Conservation (phyloP, 2,888 invertebrate genomes). For the Scaptomyza tumidula region DNA sequence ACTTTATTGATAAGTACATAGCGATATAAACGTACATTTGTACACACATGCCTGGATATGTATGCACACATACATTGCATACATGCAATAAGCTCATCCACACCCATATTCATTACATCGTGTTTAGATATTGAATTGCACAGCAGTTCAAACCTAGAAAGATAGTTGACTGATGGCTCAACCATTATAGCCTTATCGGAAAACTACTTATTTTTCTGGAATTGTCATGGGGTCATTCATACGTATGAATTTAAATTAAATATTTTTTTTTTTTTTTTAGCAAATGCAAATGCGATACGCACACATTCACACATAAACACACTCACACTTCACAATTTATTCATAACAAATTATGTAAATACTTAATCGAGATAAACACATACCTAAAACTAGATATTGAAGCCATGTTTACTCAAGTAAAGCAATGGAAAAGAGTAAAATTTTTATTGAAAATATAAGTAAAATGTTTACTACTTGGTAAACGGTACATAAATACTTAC, state of each 20-base stretch:
- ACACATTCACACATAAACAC: slow-evolving; percentile 26
- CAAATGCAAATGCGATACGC: slow-evolving; percentile 57
- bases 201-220: slow-evolving; percentile 25
- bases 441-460: slow-evolving; percentile 26
- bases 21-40: background rate
- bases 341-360: slow-evolving; percentile 30
- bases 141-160: slow-evolving; percentile 47
- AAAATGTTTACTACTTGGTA: slow-evolving; percentile 11
- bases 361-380: slow-evolving; percentile 25
- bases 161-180: slow-evolving; percentile 31
- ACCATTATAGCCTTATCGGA: slow-evolving; percentile 34
- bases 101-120: slow-evolving; percentile 6
- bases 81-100: slow-evolving; percentile 5
- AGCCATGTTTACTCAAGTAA: slow-evolving; percentile 26
- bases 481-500: slow-evolving; percentile 24
- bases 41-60: slow-evolving; percentile 10
- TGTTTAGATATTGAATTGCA: slow-evolving; percentile 40
- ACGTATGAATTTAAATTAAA: slow-evolving; percentile 7
- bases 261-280: slow-evolving; percentile 13
- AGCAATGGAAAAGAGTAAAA: slow-evolving; percentile 28
- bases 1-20: slow-evolving; percentile 12
- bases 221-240: slow-evolving; percentile 31
- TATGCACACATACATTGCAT: background rate
- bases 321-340: slow-evolving; percentile 3
- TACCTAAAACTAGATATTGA: slow-evolving; percentile 18